Percentiles rank a stretch among this genome's conserved stretches.
phyloP scores from a whole-genome alignment of 2,888 invertebrate genomes.

The Microplitis deprimator region DNA sequence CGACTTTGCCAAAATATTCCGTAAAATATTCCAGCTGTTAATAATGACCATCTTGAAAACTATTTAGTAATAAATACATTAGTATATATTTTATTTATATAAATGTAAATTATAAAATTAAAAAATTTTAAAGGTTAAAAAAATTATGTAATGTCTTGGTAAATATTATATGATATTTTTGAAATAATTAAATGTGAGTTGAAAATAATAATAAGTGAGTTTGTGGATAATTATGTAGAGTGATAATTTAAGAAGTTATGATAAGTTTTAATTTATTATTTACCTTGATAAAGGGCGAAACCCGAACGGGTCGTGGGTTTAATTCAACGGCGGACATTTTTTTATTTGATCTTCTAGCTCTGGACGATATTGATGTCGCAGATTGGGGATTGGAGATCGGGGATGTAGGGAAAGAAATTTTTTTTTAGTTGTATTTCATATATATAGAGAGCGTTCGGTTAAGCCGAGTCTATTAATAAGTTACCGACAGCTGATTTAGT shows the following conservation, averaged over 20 bases:
- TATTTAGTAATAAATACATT: conserved; percentile 11
- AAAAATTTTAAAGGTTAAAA: neutral
- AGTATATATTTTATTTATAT: neutral
- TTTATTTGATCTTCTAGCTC: neutral
- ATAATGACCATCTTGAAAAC: conserved; percentile 88
- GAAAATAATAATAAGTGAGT: neutral
- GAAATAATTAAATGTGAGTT: neutral
- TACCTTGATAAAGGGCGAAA: conserved; percentile 88
- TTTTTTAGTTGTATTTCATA: too few relatives aligned
- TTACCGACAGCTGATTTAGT: too few relatives aligned
- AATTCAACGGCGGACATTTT: conserved; percentile 67
- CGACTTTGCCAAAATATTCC: conserved; percentile 83
- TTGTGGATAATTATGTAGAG: neutral
- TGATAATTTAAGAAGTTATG: neutral
- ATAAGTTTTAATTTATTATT: conserved; percentile 54
- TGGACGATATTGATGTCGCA: neutral
- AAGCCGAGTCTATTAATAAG: too few relatives aligned
- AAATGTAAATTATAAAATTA: neutral
- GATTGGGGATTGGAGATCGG: too few relatives aligned
- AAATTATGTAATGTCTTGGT: conserved; percentile 50
- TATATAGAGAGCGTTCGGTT: too few relatives aligned
- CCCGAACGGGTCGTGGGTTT: conserved; percentile 77
- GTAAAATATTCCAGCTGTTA: conserved; percentile 81
- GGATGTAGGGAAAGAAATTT: too few relatives aligned
- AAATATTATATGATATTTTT: neutral